Evolutionary conservation across 1,140 invertebrate species (phyloP).

Genomic region (Chironomus tepperi): DNA sequence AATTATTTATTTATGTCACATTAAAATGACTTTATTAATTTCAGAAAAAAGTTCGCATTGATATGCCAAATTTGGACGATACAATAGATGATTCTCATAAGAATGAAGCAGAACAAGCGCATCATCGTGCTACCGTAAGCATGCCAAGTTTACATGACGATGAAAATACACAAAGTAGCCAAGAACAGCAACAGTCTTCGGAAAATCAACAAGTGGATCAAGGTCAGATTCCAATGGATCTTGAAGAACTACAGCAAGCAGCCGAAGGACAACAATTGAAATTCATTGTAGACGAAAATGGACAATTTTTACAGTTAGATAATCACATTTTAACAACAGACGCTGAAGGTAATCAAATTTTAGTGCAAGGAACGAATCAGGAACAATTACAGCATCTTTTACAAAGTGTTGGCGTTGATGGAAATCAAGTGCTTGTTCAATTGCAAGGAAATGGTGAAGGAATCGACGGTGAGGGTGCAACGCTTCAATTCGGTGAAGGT

Average conservation of each 20-base stretch:
- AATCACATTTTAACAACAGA: constrained; percentile 39
- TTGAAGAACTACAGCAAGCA: constrained; percentile 36
- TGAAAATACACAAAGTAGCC: constrained; percentile 28
- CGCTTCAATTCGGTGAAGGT: constrained; percentile 37
- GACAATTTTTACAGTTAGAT: constrained; percentile 37
- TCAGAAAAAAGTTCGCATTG: constrained; percentile 31
- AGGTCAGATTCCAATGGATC: constrained; percentile 33
- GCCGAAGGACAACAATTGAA: constrained; percentile 39
- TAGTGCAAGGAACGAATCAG: constrained; percentile 36
- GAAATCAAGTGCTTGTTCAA: neutral
- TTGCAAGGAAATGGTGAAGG: constrained; percentile 36
- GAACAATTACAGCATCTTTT: constrained; percentile 40
- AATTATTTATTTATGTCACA: neutral
- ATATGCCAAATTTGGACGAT: constrained; percentile 40
- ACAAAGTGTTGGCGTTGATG: constrained; percentile 36
- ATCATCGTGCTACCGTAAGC: constrained; percentile 29
- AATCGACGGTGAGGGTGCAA: constrained; percentile 34
- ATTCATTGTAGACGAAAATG: constrained; percentile 40
- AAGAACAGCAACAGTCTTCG: neutral
- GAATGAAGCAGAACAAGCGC: neutral
- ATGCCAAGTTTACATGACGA: constrained; percentile 27
- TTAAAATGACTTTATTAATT: neutral
- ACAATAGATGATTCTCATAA: constrained; percentile 30
- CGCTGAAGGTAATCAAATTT: constrained; percentile 39
- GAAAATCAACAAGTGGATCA: constrained; percentile 18